Base-by-base conservation (phyloP, 2,888 invertebrate species). In the Sphecodes monilicornis region DNA sequence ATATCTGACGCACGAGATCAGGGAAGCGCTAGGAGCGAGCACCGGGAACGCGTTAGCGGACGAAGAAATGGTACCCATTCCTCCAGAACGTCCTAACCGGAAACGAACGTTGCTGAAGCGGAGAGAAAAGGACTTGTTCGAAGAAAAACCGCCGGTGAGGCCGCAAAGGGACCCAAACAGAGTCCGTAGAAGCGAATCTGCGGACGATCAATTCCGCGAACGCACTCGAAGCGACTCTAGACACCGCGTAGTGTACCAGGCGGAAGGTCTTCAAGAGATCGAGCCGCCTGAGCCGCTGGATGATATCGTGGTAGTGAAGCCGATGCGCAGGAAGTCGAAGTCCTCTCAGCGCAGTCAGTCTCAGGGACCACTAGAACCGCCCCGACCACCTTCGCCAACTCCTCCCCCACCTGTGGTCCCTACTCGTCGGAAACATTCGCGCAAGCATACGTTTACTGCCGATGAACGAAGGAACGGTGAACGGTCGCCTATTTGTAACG, bases 1-100 rank as follows among this genome's bases (percentile, higher is more conserved):
- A 94, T 97, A 97, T 92, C 96, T 98, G 80, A 97, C 97, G 91
- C 96, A 96, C 76, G 98, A 98, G 95, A 97, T 98, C 89, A 96
- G 97, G 89, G 97, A 98, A 95, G 97, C 97, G 43, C 97, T 98
- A 92, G 96, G 96, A 93, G 96, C 96, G 83, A 96, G 97, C 11
- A 91, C 88, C 54, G 95, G 95, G 78, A 98, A 97, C 93, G 96
- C 96, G 18, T 95, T 97, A 76, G 96, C 96, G 43, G 96, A 96
- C 72, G 92, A 93, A 26, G 82, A 88, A 4, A 69, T 82, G 26
- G 94, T 91, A 92, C 66, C 89, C 1, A 41, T 84, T 13, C 93
- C 94, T 1, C 94, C 95, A 0, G 88, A 91, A 76, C 91, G 94
- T 36, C 93, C 93, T 4, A 87, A 85, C 22, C 89, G 94, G 39